Evolutionary conservation across 2,888 invertebrate species (phyloP).

Genomic region (Syrphus vitripennis): DNA sequence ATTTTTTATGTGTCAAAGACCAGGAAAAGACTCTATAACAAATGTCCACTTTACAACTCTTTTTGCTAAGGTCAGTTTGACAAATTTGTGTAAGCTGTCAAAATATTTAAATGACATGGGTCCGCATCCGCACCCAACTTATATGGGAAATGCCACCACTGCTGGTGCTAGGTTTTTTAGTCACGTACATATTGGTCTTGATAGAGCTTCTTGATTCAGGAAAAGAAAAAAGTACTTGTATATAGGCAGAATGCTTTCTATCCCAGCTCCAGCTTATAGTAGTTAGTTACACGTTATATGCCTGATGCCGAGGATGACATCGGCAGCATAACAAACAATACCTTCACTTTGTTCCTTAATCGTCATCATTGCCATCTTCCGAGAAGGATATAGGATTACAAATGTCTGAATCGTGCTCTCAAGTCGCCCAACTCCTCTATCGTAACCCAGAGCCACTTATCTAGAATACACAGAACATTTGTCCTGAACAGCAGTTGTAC

Average conservation of each 20-base stretch:
- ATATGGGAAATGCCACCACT: slow-evolving; percentile 13
- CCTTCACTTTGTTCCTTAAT: slow-evolving; percentile 51
- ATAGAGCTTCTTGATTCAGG: not conserved
- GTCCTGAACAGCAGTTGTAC: slow-evolving; percentile 36
- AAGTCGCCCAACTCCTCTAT: slow-evolving; percentile 20
- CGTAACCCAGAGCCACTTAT: slow-evolving; percentile 37
- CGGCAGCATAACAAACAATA: slow-evolving; percentile 50
- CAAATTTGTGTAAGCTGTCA: slow-evolving; percentile 60
- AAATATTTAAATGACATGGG: slow-evolving; percentile 41
- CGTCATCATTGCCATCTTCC: slow-evolving; percentile 50
- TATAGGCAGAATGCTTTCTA: not conserved
- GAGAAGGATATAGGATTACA: slow-evolving; percentile 67
- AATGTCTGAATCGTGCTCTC: slow-evolving; percentile 64
- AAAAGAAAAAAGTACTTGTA: not conserved
- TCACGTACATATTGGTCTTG: slow-evolving; percentile 44
- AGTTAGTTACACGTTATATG: slow-evolving; percentile 24
- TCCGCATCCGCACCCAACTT: not conserved
- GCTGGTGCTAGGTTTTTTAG: slow-evolving; percentile 29
- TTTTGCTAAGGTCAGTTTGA: slow-evolving; percentile 38
- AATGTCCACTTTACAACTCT: not conserved
- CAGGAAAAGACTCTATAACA: not conserved
- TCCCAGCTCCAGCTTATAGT: not conserved
- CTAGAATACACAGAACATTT: slow-evolving; percentile 34
- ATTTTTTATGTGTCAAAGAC: no score
- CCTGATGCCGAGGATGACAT: slow-evolving; percentile 41